Percentiles rank a stretch among this genome's conserved stretches.
phyloP scores from a whole-genome alignment of 2,888 invertebrate genomes.

The Athalia circularis region DNA sequence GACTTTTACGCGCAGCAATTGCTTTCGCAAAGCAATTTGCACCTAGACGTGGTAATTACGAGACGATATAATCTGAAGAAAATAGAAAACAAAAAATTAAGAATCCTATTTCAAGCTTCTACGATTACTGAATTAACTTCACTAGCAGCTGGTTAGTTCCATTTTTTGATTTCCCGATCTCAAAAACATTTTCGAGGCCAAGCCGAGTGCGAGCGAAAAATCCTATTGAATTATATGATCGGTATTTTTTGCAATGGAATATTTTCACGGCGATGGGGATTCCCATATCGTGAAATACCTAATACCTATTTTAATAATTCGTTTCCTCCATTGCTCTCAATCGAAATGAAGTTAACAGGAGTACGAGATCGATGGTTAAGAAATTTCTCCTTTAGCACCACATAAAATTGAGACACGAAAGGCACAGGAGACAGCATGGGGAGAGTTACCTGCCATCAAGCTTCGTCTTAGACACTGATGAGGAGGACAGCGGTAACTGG shows the following conservation, averaged over 20 bases:
- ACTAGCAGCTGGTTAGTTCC: too few species aligned
- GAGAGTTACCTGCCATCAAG: constrained; percentile 85
- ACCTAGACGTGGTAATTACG: constrained; percentile 12
- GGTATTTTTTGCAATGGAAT: background rate
- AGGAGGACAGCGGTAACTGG: constrained; percentile 83
- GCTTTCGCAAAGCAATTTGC: constrained; percentile 30
- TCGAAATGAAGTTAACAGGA: too few species aligned
- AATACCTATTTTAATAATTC: too few species aligned
- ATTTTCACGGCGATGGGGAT: too few species aligned
- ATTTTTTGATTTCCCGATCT: background rate
- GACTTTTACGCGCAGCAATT: constrained; percentile 36
- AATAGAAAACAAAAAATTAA: too few species aligned
- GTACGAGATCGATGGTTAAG: background rate
- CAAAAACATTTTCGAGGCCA: background rate
- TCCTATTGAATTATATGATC: background rate
- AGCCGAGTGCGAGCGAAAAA: background rate
- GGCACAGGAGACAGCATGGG: constrained; percentile 87
- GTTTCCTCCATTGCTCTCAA: background rate
- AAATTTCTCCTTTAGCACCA: constrained; percentile 75
- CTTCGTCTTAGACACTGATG: constrained; percentile 83
- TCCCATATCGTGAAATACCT: too few species aligned
- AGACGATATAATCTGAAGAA: background rate
- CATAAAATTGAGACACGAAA: constrained; percentile 74
- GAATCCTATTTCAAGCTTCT: too few species aligned
- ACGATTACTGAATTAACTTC: too few species aligned